Conservation (phyloP, 1,140 invertebrate genomes). For the Drosophila ambigua region DNA sequence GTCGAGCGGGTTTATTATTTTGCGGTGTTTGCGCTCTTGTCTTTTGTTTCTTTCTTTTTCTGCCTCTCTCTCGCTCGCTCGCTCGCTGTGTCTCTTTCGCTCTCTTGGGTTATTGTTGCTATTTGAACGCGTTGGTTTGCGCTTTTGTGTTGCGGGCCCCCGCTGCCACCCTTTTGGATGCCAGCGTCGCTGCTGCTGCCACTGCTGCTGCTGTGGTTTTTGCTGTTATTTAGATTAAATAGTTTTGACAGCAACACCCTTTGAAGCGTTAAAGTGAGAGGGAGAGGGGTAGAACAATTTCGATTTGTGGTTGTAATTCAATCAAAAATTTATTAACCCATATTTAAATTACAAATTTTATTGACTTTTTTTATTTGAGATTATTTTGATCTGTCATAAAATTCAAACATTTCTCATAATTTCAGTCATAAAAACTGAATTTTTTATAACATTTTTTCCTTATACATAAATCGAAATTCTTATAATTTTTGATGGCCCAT, state of each 20-base stretch:
- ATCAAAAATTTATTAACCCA: slow-evolving; percentile 1
- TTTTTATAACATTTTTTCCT: no score
- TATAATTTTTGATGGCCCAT: slow-evolving; percentile 46
- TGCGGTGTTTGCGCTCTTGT: slow-evolving; percentile 80
- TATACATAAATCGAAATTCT: slow-evolving; percentile 6
- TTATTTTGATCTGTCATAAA: slow-evolving; percentile 23
- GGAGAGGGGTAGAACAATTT: not conserved
- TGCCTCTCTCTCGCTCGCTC: slow-evolving; percentile 1
- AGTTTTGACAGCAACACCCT: slow-evolving; percentile 71
- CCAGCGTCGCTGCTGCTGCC: slow-evolving; percentile 36
- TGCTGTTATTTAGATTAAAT: slow-evolving; percentile 76
- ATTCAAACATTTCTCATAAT: slow-evolving; percentile 4
- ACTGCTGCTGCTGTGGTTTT: slow-evolving; percentile 50
- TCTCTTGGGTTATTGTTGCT: slow-evolving; percentile 31
- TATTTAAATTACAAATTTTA: not conserved
- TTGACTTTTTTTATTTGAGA: no score
- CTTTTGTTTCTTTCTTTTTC: slow-evolving; percentile 40
- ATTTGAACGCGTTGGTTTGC: slow-evolving; percentile 53
- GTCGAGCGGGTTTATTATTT: slow-evolving; percentile 82
- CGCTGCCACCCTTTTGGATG: slow-evolving; percentile 9
- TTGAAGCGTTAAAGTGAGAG: not conserved
- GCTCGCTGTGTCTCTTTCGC: slow-evolving; percentile 22
- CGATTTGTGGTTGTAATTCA: slow-evolving; percentile 20
- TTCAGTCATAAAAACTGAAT: not conserved
- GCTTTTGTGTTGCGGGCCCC: slow-evolving; percentile 58